These are phyloP conservation scores for Cantharis rufa DNA, from an alignment of 2,888 invertebrate species.

Conservation along the genomic window DNA sequence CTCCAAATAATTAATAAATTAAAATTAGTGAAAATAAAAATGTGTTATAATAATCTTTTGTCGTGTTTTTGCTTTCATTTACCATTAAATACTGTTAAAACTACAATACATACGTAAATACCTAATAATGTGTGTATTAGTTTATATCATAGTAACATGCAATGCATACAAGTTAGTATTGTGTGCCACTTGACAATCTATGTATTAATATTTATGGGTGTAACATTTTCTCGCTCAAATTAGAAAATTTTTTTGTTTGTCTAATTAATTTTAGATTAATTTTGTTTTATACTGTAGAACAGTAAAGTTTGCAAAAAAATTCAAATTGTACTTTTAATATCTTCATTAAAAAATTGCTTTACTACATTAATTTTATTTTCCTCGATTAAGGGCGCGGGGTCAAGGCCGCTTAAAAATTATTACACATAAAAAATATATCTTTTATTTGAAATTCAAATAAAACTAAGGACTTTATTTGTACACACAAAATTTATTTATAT, in stretches of 20 bases:
- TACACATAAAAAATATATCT: too few relatives aligned
- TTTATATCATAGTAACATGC: constrained; percentile 18
- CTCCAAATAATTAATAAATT: background rate
- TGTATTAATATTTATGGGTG: constrained; percentile 30
- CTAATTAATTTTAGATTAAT: background rate
- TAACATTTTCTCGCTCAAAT: constrained; percentile 21
- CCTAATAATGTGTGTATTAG: background rate
- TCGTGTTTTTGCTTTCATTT: background rate
- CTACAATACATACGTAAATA: background rate
- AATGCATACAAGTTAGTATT: constrained; percentile 22
- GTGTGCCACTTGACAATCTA: constrained; percentile 38
- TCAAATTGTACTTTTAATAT: constrained; percentile 1
- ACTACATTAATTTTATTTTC: background rate
- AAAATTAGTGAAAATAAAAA: background rate
- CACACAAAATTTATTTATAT: background rate
- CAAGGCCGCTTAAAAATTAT: too few relatives aligned
- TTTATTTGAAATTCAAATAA: background rate
- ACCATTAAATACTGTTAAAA: background rate
- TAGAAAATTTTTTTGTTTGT: background rate
- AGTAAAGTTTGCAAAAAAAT: background rate
- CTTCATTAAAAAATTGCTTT: constrained; percentile 1
- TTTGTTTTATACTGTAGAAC: background rate
- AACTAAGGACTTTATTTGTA: background rate
- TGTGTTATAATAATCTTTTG: background rate
- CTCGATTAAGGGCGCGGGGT: background rate